phyloP scores from a whole-genome alignment of 2,113 vertebrate species.

The Nymphicus hollandicus region DNA sequence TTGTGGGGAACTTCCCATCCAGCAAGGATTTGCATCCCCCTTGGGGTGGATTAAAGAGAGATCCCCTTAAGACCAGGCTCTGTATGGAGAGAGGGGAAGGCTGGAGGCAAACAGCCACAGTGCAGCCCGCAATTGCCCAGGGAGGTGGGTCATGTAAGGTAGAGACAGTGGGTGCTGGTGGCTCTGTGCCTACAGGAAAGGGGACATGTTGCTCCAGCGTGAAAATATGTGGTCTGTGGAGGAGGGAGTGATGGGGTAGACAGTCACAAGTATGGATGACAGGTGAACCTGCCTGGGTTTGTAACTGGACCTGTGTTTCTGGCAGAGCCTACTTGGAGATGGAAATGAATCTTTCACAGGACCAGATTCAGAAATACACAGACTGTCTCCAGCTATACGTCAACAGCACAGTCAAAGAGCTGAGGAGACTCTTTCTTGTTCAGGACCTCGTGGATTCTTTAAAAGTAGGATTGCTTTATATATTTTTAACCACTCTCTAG shows the following conservation, averaged over 20 bases:
- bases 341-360: slow-evolving; percentile 93
- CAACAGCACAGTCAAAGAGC: slow-evolving; percentile 93
- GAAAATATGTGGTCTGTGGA: background rate
- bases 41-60: background rate
- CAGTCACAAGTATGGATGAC: accelerated
- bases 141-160: background rate
- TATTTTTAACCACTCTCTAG: background rate
- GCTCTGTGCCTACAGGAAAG: background rate
- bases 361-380: slow-evolving; percentile 97
- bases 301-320: slow-evolving; percentile 17
- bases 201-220: accelerated
- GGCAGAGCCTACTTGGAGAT: slow-evolving; percentile 92
- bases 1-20: background rate
- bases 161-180: background rate
- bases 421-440: slow-evolving; percentile 95
- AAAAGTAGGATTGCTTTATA: slow-evolving; percentile 80
- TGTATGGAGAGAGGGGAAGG: background rate
- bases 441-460: slow-evolving; percentile 97
- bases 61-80: background rate
- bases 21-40: background rate
- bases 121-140: background rate
- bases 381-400: slow-evolving; percentile 92
- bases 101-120: background rate
- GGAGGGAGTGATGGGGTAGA: background rate
- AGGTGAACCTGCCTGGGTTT: background rate